Base-by-base conservation (phyloP, 2,113 vertebrate species). In the Aramus guarauna region DNA sequence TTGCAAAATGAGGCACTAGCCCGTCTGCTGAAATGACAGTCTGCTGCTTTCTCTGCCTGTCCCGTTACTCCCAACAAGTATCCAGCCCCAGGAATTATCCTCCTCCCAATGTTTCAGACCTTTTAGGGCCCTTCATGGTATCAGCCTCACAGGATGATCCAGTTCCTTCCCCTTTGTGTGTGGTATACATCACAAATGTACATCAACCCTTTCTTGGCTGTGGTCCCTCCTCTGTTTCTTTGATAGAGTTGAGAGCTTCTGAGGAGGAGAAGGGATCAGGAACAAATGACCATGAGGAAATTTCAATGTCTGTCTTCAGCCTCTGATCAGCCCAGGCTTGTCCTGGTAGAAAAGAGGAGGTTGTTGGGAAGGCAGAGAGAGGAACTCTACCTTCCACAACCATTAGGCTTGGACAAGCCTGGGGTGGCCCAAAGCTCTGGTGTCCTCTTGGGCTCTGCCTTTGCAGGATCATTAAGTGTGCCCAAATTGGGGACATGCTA, bases 1-100 rank as follows among this genome's bases (percentile, higher is more conserved):
- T 88, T 93, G 83, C 43, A 67, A 86, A 92, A 93, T 75, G 79
- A 94, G 43, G 68, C 64, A 37, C 72, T 81, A 71, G 69, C 39
- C 76, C 3, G 0, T 76, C 74, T 78, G 60, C 85, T 76, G 68
- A n/a, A 94, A 45, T 88, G 83, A 83, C 39, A 47, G 59, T 23
- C 77, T 0, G 2, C 73, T 91, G 76, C 63, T 85, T 39, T 39
- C 60, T 52, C 39, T 71, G 76, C 56, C 90, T 72, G 68, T 63
- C 56, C 94, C 48, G 76, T 93, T 95, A 89, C 29, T 95, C 71
- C 48, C 67, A 53, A 4, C 0, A 0, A 86, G 56, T 60, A 53
- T 47, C 68, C 78, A 85, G 24, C n/a, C 58, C 19, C 14, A 7
- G 68, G 64, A 90, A 16, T 52, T 60, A 6, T 17, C 47, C 32